A percentile compares a stretch with the other conserved stretches of the same genome.
phyloP scores from a whole-genome alignment of 2,888 invertebrate genomes.

The Thera britannica region DNA sequence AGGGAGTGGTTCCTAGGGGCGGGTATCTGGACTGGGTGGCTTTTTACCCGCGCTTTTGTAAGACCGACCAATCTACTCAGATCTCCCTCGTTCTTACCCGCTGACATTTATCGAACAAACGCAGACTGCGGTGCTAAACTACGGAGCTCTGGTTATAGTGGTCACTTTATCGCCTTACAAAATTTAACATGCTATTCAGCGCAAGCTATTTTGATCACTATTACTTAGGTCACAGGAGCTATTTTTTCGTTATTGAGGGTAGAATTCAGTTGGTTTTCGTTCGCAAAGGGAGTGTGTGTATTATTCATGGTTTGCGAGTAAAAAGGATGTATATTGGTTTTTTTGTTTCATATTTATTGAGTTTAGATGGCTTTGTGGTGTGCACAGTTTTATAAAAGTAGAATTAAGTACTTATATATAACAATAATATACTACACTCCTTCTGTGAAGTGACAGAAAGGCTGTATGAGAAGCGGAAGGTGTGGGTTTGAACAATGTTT shows the following conservation, averaged over 20 bases:
- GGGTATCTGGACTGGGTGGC: conserved; percentile 67
- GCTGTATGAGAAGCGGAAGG: not conserved
- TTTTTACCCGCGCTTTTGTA: conserved; percentile 76
- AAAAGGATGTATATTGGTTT: conserved; percentile 53
- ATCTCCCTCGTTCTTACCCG: conserved; percentile 47
- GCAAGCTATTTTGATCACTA: conserved; percentile 37
- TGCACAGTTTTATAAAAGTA: conserved; percentile 6
- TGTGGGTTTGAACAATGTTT: not conserved
- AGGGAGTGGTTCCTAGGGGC: conserved; percentile 79
- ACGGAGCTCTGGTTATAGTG: conserved; percentile 49
- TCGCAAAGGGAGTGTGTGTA: conserved; percentile 44
- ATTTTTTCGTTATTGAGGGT: conserved; percentile 25
- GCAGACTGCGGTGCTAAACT: conserved; percentile 4
- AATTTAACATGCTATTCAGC: conserved; percentile 38
- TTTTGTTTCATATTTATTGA: conserved; percentile 51
- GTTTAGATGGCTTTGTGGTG: conserved; percentile 31
- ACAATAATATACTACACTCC: not conserved
- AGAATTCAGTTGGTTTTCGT: conserved; percentile 38
- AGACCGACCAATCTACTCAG: conserved; percentile 52
- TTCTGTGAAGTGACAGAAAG: not conserved
- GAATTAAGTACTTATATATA: not conserved
- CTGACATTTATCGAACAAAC: conserved; percentile 25
- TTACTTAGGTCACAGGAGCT: conserved; percentile 21
- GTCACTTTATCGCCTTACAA: conserved; percentile 58
- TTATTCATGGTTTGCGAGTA: conserved; percentile 52